Evolutionary conservation across 2,888 invertebrate species (phyloP).

Genomic region (Macrophya alboannulata): DNA sequence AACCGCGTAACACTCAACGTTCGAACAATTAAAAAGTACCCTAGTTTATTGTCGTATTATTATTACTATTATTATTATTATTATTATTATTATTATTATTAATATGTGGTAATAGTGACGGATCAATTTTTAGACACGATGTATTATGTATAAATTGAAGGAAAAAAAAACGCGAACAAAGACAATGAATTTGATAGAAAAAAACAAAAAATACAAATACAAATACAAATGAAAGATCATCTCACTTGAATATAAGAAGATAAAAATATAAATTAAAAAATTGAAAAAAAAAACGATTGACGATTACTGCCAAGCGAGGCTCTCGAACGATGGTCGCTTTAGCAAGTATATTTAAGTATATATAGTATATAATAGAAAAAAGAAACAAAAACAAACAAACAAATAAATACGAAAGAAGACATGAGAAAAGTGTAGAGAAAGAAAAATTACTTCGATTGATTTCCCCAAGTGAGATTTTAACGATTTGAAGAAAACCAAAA

Average conservation of each 20-base stretch:
- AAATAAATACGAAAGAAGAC: conserved; percentile 22
- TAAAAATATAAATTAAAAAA: neutral
- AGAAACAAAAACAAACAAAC: neutral
- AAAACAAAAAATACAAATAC: conserved; percentile 28
- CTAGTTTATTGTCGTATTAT: neutral
- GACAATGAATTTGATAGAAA: neutral
- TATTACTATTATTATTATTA: no score
- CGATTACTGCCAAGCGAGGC: conserved; percentile 32
- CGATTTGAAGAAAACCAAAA: conserved; percentile 32
- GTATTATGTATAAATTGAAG: neutral
- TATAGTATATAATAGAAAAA: conserved; percentile 15
- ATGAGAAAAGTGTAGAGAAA: conserved; percentile 42
- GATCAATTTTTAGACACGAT: neutral
- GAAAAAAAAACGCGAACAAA: neutral
- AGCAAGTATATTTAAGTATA: conserved; percentile 16
- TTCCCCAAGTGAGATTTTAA: conserved; percentile 28
- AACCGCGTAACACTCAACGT: neutral
- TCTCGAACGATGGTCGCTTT: conserved; percentile 38
- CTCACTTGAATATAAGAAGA: neutral
- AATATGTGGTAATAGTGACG: neutral
- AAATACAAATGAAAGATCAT: neutral
- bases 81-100: neutral
- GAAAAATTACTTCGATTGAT: conserved; percentile 38
- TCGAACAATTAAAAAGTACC: neutral
- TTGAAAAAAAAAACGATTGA: conserved; percentile 23